A percentile compares a stretch with the other conserved stretches of the same genome.
phyloP scores from a whole-genome alignment of 2,797 vertebrate genomes.

The Xenops minutus region DNA sequence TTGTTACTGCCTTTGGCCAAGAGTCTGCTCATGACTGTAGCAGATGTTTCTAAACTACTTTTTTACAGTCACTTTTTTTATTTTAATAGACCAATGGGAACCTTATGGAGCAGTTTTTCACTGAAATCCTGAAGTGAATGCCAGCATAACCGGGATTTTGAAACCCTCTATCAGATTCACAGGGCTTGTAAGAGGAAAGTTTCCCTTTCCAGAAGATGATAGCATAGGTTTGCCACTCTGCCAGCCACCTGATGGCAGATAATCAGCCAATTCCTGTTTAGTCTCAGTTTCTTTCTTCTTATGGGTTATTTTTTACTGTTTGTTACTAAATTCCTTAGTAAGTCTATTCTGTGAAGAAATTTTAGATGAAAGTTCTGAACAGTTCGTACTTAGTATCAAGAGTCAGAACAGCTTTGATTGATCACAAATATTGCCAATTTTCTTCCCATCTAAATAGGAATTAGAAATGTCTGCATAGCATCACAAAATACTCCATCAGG shows the following conservation, averaged over 20 bases:
- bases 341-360: not conserved
- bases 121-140: conserved; percentile 44
- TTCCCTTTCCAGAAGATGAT: conserved; percentile 54
- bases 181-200: not conserved
- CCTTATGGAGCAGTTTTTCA: conserved; percentile 56
- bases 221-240: conserved; percentile 26
- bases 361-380: not conserved
- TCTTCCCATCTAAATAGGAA: not conserved
- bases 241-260: conserved; percentile 39
- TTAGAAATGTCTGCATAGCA: not conserved
- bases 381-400: not conserved
- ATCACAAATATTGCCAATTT: not conserved
- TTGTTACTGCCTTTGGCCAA: conserved; percentile 62
- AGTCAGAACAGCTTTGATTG: not conserved
- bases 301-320: not conserved
- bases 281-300: conserved; percentile 7
- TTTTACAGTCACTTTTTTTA: not conserved
- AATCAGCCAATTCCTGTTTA: conserved; percentile 35
- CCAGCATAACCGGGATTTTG: conserved; percentile 40
- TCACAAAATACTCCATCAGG: not conserved
- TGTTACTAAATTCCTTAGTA: not conserved
- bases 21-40: conserved; percentile 56
- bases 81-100: conserved; percentile 55
- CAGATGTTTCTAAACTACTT: conserved; percentile 62
- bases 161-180: conserved; percentile 36